Evolutionary conservation across 2,797 vertebrate species (phyloP).

Genomic region (Acanthurus tractus): DNA sequence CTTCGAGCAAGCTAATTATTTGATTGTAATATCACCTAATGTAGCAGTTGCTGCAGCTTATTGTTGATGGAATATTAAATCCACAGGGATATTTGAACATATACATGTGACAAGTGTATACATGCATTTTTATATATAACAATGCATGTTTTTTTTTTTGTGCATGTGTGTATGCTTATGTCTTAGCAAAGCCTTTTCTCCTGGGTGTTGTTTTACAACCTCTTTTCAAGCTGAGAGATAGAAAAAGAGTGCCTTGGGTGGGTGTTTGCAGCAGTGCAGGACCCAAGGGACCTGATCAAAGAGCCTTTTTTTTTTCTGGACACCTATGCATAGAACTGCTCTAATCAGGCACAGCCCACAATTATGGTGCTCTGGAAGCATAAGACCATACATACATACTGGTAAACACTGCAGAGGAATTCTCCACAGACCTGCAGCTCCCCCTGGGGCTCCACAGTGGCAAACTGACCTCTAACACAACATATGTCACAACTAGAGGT

Average conservation of each 20-base stretch:
- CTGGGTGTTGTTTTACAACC: neutral
- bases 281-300: constrained; percentile 41
- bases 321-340: constrained; percentile 30
- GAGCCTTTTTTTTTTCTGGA: constrained; percentile 26
- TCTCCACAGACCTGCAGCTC: constrained; percentile 36
- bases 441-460: constrained; percentile 39
- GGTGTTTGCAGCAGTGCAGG: neutral
- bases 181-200: neutral
- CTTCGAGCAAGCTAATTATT: constrained; percentile 69
- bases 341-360: constrained; percentile 5
- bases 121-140: constrained; percentile 11
- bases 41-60: constrained; percentile 32
- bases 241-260: neutral
- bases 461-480: constrained; percentile 44
- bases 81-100: neutral
- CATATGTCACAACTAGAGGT: constrained; percentile 14
- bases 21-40: constrained; percentile 52
- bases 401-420: constrained; percentile 1
- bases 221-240: neutral
- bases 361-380: neutral
- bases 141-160: constrained; percentile 15
- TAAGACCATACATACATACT: constrained; percentile 1
- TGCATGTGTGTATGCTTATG: constrained; percentile 1
- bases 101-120: constrained; percentile 14
- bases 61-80: constrained; percentile 60